Conservation (phyloP, 2,888 invertebrate species). For the Diaprepes abbreviatus region DNA sequence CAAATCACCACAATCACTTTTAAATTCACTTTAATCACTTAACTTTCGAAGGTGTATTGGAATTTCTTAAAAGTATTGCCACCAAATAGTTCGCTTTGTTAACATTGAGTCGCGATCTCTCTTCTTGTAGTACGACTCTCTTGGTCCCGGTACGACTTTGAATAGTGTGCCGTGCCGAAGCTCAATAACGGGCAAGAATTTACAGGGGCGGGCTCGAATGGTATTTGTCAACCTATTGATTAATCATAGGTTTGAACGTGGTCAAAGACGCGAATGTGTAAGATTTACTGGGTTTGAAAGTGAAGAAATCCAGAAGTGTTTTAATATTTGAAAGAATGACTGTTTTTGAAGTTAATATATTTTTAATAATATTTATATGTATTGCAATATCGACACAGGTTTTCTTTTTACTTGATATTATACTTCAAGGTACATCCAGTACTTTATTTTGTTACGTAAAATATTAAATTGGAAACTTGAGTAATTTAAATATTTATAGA, state of each 20-base stretch:
- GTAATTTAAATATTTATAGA: too few relatives aligned
- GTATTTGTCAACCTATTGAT: slow-evolving; percentile 26
- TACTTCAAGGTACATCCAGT: too few relatives aligned
- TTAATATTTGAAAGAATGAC: too few relatives aligned
- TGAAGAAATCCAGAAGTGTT: too few relatives aligned
- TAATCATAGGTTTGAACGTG: slow-evolving; percentile 7
- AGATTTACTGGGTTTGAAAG: background rate
- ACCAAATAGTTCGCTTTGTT: slow-evolving; percentile 48
- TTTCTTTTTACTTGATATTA: too few relatives aligned
- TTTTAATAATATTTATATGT: too few relatives aligned
- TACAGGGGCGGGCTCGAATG: slow-evolving; percentile 41
- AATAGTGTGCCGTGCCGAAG: slow-evolving; percentile 41
- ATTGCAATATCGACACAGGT: too few relatives aligned
- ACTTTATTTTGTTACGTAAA: too few relatives aligned
- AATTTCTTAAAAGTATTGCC: slow-evolving; percentile 41
- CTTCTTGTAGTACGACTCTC: slow-evolving; percentile 40
- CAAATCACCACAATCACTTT: slow-evolving; percentile 25
- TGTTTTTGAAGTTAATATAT: too few relatives aligned
- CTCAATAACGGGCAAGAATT: slow-evolving; percentile 47
- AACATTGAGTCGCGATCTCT: slow-evolving; percentile 45
- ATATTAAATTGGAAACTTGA: too few relatives aligned
- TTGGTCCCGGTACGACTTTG: slow-evolving; percentile 46
- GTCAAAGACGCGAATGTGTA: background rate
- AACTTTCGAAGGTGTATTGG: slow-evolving; percentile 5
- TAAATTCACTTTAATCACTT: slow-evolving; percentile 22